Evolutionary conservation across 1,140 invertebrate species (phyloP).

Genomic region (Diorhabda sublineata): DNA sequence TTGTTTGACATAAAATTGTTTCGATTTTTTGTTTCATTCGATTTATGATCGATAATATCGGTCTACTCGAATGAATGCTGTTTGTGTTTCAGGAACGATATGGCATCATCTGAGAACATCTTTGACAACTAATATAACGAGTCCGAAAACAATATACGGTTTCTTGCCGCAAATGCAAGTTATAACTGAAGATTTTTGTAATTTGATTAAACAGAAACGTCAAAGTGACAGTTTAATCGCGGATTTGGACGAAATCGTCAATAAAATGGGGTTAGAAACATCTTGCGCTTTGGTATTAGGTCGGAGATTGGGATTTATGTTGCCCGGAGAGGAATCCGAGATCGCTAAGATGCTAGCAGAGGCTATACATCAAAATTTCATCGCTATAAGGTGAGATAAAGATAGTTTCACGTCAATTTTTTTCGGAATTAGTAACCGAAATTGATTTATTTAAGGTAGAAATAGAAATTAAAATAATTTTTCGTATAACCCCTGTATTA

Average conservation of each 20-base stretch:
- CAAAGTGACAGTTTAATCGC: constrained; percentile 49
- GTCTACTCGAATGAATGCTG: neutral
- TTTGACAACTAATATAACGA: constrained; percentile 73
- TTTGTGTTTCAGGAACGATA: constrained; percentile 55
- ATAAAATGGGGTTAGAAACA: constrained; percentile 74
- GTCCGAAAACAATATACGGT: constrained; percentile 67
- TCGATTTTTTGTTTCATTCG: no score
- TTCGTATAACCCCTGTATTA: no score
- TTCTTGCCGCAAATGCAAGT: constrained; percentile 73
- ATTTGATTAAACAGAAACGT: constrained; percentile 54
- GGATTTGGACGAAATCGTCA: constrained; percentile 68
- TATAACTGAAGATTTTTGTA: constrained; percentile 76
- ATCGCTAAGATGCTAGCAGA: constrained; percentile 57
- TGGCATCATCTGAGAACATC: constrained; percentile 72
- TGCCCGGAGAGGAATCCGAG: constrained; percentile 55
- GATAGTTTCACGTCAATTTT: neutral
- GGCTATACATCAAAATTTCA: constrained; percentile 70
- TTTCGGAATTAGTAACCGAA: neutral
- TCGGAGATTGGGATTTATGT: constrained; percentile 72
- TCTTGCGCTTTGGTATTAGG: constrained; percentile 75
- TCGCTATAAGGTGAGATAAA: constrained; percentile 46
- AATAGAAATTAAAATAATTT: no score
- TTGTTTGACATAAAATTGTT: no score
- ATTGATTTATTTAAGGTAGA: no score
- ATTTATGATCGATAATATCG: neutral